A percentile compares a stretch with the other conserved stretches of the same genome.
Conservation (phyloP, 1,140 invertebrate species). For the Zaprionus lachaisei region DNA sequence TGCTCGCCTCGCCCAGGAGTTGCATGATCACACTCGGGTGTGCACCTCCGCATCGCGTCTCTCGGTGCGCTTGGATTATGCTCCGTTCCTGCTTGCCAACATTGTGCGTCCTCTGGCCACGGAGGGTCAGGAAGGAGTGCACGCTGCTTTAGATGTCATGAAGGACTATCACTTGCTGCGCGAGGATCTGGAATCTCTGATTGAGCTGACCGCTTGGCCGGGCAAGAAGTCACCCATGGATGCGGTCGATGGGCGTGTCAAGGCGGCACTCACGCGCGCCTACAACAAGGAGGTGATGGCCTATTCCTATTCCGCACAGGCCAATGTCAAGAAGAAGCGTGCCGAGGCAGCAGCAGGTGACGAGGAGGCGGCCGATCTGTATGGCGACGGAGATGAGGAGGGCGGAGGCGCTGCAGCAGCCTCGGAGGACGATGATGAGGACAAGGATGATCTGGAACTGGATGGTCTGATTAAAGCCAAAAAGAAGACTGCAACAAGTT, state of each 20-base stretch:
- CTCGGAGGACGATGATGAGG: constrained; percentile 84
- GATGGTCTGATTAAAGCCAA: constrained; percentile 91
- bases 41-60: constrained; percentile 91
- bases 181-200: constrained; percentile 95
- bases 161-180: constrained; percentile 93
- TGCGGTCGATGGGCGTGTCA: constrained; percentile 93
- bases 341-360: constrained; percentile 78
- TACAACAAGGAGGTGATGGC: constrained; percentile 94
- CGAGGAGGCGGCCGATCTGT: constrained; percentile 32
- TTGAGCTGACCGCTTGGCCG: constrained; percentile 94
- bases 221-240: constrained; percentile 90
- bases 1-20: constrained; percentile 92
- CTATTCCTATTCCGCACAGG: constrained; percentile 89
- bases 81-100: constrained; percentile 89
- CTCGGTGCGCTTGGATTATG: constrained; percentile 93
- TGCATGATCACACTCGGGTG: constrained; percentile 92
- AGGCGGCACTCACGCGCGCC: constrained; percentile 95
- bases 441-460: constrained; percentile 88
- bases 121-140: constrained; percentile 89
- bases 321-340: constrained; percentile 87
- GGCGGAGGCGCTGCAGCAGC: constrained; percentile 60
- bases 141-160: constrained; percentile 90
- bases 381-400: constrained; percentile 76
- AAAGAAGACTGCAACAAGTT: constrained; percentile 59
- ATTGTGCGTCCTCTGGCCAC: constrained; percentile 90